Evolutionary conservation across 1,140 invertebrate genomes (phyloP), one percentile per base, ranked within the genome.

Genomic region (Musca domestica): DNA sequence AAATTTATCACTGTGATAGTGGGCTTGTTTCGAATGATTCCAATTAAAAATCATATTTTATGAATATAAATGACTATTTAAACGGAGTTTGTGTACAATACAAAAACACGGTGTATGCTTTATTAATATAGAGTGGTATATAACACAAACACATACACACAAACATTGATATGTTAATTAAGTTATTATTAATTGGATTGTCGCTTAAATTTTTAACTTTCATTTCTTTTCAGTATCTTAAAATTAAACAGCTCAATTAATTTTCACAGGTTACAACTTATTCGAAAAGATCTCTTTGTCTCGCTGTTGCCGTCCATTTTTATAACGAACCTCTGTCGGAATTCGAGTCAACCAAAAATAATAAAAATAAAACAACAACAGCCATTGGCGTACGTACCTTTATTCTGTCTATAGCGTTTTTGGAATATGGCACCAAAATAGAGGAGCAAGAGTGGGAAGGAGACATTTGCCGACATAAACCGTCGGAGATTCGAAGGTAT

Each of bases 191-290:
- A 68, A 68, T 68, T 68, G 64, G 27, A 20, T 25, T 34, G 48
- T 41, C 27, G 56, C n/a, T 34, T 54, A 27, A 64, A 52, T 64
- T 64, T 64, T 67, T 68, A 56, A 34, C 23, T 67, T 64, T 63
- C 56, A 56, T 49, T 68, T 68, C 58, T 68, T 49, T 63, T 61
- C 61, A 25, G 41, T 48, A 48, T 51, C 67, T 64, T 64, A 51
- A 68, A 51, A 61, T 64, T 68, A 63, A 68, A 68, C 67, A 68
- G 67, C 67, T 68, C 67, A 68, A 68, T 68, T 68, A 68, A 68
- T 68, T 64, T 68, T 30, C 22, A 64, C 58, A 64, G 41, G 58
- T 68, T 68, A 30, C 61, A 51, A 63, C 56, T 63, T 19, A 63
- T 51, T 68, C 67, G 49, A 19, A 12, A 1, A 19, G 6, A 46